Base-by-base conservation (phyloP, 1,140 invertebrate genomes). In the Chrysopa pallens region DNA sequence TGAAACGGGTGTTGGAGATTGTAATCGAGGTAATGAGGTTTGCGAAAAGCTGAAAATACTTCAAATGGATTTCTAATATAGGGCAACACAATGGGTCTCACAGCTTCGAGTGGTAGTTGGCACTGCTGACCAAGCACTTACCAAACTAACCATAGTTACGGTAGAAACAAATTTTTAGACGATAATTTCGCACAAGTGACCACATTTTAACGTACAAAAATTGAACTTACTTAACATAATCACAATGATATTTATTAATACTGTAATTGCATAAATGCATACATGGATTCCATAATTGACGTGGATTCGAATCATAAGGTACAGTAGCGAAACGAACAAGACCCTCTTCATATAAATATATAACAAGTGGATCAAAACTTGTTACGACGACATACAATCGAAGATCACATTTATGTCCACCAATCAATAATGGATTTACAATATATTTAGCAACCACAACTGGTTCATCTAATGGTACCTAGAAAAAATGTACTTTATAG, bases 191-290 rank as follows among this genome's bases (percentile, higher is more conserved):
- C n/a, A n/a, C n/a, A n/a, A n/a, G n/a, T n/a, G n/a, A n/a, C n/a
- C n/a, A n/a, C n/a, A n/a, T n/a, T n/a, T n/a, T n/a, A 35, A 31
- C 14, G n/a, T 28, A 35, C n/a, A 13, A n/a, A n/a, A n/a, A n/a
- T n/a, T n/a, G n/a, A n/a, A 65, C 78, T 70, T 59, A 83, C 76
- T 80, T 80, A 45, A 85, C 78, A 58, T 92, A 92, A 60, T 85
- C 81, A 23, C 87, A 86, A 56, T 89, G 84, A 56, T 86, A 84
- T 61, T 91, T 92, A 60, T 93, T 93, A 52, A 93, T 88, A 57
- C 86, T 91, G 52, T 90, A 90, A 57, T 94, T 94, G 57, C 89
- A 93, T 7, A 94, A 69, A 61, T 94, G 90, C 74, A 90, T 85
- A 61, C 85, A 93, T 0, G 84, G 78, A 66, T 93, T 93, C 74